Base-by-base conservation (phyloP, 2,797 vertebrate species). In the Pangasius mekongensis region DNA sequence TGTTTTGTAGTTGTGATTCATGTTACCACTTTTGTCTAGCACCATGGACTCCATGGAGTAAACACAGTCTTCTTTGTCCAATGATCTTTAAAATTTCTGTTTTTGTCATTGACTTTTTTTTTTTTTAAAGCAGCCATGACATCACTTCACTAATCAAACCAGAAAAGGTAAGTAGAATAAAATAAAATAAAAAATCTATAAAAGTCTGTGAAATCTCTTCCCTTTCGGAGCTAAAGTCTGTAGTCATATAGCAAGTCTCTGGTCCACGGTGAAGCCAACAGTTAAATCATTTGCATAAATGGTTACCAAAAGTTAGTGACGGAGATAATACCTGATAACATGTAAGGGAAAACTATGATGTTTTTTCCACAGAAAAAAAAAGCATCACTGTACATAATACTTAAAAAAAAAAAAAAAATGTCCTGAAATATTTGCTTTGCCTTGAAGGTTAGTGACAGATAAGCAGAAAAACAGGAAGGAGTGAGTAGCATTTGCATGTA, bases 231-330 rank as follows among this genome's bases (percentile, higher is more conserved):
- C 20, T 36, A 56, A 80, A 80, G n/a, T 30, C 30, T 11, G 0
- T 36, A 56, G 3, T 33, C n/a, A 7, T 54, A n/a, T 78, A 18
- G 7, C 49, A 33, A 9, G 30, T 33, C 1, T 39, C 54, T 36
- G 30, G 30, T 22, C 30, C 30, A 58, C 2, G 22, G n/a, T 3
- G 30, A 24, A 80, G 10, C 30, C n/a, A 58, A 58, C 52, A 58
- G 52, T 80, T 80, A 24, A 58, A 80, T 36, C 2, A 58, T 78
- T 78, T 78, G 76, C 49, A 54, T 54, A 56, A 77, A 33, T 58
- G 9, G 16, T 33, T 80, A 58, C 16, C 49, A 56, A 20, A 80
- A 0, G 18, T 52, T n/a, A 49, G 11, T n/a, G 9, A 33, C n/a
- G 20, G 13, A 78, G 18, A 58, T 80, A 36, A 24, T 20, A 20